Percentiles rank a stretch among this genome's conserved stretches.
Evolutionary conservation across 2,888 invertebrate species (phyloP).

Genomic region (Agrenia bidenticulata): DNA sequence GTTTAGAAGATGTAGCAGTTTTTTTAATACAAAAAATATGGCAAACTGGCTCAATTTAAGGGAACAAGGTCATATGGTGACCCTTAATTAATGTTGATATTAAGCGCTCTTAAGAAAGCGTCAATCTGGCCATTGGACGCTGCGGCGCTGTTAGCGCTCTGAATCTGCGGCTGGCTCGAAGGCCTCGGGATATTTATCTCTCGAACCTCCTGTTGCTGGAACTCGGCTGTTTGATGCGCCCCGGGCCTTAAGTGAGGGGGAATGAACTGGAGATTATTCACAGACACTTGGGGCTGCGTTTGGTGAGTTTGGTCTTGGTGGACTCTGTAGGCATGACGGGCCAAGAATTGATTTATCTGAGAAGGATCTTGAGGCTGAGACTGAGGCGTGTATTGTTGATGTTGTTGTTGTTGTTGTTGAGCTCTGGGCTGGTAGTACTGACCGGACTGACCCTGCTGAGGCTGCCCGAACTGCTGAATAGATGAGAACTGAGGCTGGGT

Average conservation of each 20-base stretch:
- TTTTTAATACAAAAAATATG: background rate
- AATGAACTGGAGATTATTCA: conserved; percentile 33
- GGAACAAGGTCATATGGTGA: background rate
- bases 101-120: conserved; percentile 70
- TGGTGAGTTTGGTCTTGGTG: conserved; percentile 33
- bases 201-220: conserved; percentile 15
- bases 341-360: conserved; percentile 35
- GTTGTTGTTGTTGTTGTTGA: conserved; percentile 22
- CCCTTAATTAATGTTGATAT: conserved; percentile 42
- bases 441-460: conserved; percentile 55
- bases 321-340: conserved; percentile 35
- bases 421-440: conserved; percentile 54
- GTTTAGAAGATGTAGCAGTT: background rate
- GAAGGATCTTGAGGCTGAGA: conserved; percentile 19
- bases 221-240: conserved; percentile 17
- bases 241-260: conserved; percentile 35
- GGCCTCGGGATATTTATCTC: conserved; percentile 16
- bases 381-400: conserved; percentile 4
- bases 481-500: conserved; percentile 31
- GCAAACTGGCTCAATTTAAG: conserved; percentile 7
- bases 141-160: conserved; percentile 22
- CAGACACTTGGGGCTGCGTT: conserved; percentile 22
- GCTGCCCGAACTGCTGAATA: conserved; percentile 39
- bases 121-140: conserved; percentile 72
- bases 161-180: conserved; percentile 23